Percentiles rank a stretch among this genome's conserved stretches.
Conservation (phyloP, 2,888 invertebrate genomes). For the Nymphalis polychloros region DNA sequence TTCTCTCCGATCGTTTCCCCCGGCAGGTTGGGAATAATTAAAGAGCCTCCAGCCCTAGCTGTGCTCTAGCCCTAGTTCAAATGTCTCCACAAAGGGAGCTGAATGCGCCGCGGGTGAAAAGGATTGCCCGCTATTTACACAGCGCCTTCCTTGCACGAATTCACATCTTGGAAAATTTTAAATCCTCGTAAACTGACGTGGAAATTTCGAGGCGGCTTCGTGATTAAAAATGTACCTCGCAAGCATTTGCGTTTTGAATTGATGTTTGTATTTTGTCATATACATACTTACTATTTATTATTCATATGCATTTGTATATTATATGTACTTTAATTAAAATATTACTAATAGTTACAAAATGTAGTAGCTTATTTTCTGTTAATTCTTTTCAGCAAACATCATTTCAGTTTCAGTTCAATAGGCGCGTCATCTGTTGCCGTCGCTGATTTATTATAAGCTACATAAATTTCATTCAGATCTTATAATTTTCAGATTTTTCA, state of each 20-base stretch:
- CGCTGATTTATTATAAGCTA: too few relatives aligned
- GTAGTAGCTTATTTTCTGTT: too few relatives aligned
- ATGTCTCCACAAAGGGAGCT: slow-evolving; percentile 61
- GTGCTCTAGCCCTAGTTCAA: slow-evolving; percentile 62
- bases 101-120: slow-evolving; percentile 65
- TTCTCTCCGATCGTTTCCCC: slow-evolving; percentile 50
- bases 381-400: too few relatives aligned
- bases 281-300: background rate
- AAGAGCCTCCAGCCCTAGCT: slow-evolving; percentile 63
- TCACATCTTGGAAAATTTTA: slow-evolving; percentile 42
- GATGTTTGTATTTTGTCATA: slow-evolving; percentile 9
- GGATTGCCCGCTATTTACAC: slow-evolving; percentile 57
- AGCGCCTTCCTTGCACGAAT: slow-evolving; percentile 46
- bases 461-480: too few relatives aligned
- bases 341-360: too few relatives aligned
- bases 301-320: background rate
- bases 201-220: slow-evolving; percentile 24
- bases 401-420: too few relatives aligned
- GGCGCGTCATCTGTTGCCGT: too few relatives aligned
- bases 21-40: slow-evolving; percentile 68
- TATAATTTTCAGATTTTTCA: too few relatives aligned
- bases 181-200: slow-evolving; percentile 41
- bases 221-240: slow-evolving; percentile 27
- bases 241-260: slow-evolving; percentile 24
- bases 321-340: too few relatives aligned